Base-by-base conservation (phyloP, 2,888 invertebrate species). In the Zonitis immaculata region DNA sequence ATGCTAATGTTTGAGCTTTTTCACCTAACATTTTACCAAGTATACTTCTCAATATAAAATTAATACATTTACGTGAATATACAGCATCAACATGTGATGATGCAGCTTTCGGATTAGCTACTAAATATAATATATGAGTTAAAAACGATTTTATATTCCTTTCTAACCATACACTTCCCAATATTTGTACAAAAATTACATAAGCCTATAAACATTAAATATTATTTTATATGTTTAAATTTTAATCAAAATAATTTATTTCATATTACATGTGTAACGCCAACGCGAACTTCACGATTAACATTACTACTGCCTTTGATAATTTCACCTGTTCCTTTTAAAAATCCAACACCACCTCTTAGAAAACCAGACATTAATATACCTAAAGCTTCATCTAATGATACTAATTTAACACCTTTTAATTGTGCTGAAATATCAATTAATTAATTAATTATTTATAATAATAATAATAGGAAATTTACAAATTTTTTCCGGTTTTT, bases 51-150 rank as follows among this genome's bases (percentile, higher is more conserved):
- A 98, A 79, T 62, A 98, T 94, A 74, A 95, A 99, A 73, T 91
- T 92, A 56, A 98, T 92, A 74, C 98, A 99, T 77, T 96, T 96
- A 63, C 98, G 85, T 1, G 97, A 95, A 74, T 97, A 96, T 1
- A 98, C 96, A 11, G 96, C 95, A 75, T 98, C 97, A 0, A 97
- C 95, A 71, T 99, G 98, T 0, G 95, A 94, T 11, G 92, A 91
- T 1, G 95, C 93, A 0, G 95, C 94, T 76, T 94, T 94, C 0
- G 96, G 95, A 77, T 95, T 95, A 0, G 95, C 93, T 18, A 97
- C 95, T 60, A 98, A 78, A 68, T 96, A 95, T 46, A 98, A 77
- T 4, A 98, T 85, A 73, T 98, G 97, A 8, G 84, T 84, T n/a
- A 97, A 78, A 65, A 97, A 86, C 1, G 85, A 81, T 11, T 86